Percentiles rank a stretch among this genome's conserved stretches.
phyloP scores from a whole-genome alignment of 35 echinoderm and acorn worm species.

The Amphiura filiformis region DNA sequence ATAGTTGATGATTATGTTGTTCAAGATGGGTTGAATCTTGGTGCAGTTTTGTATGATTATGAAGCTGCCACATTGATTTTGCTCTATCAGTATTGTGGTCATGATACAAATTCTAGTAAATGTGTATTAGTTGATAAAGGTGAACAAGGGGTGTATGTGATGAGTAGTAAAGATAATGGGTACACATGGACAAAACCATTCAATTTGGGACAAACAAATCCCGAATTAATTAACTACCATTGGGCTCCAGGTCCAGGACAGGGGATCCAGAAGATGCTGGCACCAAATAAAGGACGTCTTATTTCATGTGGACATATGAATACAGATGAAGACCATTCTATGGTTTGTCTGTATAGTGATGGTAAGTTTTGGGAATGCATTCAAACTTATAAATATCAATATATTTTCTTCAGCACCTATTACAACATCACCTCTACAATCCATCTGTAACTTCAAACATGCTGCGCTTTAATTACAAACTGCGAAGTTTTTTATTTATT shows the following conservation, averaged over 20 bases:
- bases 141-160: conserved; percentile 52
- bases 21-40: conserved; percentile 73
- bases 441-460: too few species aligned
- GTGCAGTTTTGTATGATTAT: conserved; percentile 65
- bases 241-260: conserved; percentile 82
- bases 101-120: conserved; percentile 27
- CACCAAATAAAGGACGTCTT: conserved; percentile 64
- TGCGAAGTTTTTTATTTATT: too few species aligned
- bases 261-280: conserved; percentile 69
- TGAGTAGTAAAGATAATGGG: conserved; percentile 61
- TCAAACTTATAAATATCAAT: too few species aligned
- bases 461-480: too few species aligned
- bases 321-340: conserved; percentile 16
- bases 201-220: conserved; percentile 43
- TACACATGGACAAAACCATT: conserved; percentile 62
- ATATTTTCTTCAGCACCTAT: too few species aligned
- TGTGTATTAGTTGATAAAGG: background rate
- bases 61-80: conserved; percentile 51
- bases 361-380: too few species aligned
- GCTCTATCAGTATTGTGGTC: conserved; percentile 69
- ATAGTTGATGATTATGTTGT: conserved; percentile 65
- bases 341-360: conserved; percentile 81
- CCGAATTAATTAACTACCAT: conserved; percentile 22
- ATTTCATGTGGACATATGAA: conserved; percentile 78
- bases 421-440: too few species aligned